A percentile compares a stretch with the other conserved stretches of the same genome.
Evolutionary conservation across 92 coral and sea anemone species (phyloP).

Genomic region (Zoanthus gigantus): DNA sequence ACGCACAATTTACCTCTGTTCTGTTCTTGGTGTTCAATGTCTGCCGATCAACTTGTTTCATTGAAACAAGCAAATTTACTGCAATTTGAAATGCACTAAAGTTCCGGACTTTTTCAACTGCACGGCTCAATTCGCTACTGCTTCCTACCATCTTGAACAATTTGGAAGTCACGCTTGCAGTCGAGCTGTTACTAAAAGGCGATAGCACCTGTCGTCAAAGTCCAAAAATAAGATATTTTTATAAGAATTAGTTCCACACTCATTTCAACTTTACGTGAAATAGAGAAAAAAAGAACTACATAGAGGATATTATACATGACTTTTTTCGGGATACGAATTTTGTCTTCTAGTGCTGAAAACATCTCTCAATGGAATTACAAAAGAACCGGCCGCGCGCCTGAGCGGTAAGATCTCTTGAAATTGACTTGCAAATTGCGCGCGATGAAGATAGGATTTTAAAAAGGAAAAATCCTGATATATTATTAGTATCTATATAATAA

Average conservation of each 20-base stretch:
- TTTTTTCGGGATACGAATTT: too few relatives aligned
- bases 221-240: neutral
- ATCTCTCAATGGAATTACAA: too few relatives aligned
- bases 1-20: neutral
- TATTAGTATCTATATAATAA: too few relatives aligned
- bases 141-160: constrained; percentile 23
- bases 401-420: too few relatives aligned
- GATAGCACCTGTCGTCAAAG: neutral
- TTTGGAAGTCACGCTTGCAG: neutral
- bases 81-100: constrained; percentile 19
- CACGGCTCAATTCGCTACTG: constrained; percentile 4
- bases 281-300: neutral
- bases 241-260: neutral
- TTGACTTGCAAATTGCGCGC: too few relatives aligned
- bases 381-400: too few relatives aligned
- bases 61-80: constrained; percentile 18
- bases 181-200: constrained; percentile 5
- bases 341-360: too few relatives aligned
- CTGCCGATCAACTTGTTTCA: neutral
- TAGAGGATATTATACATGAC: neutral
- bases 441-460: too few relatives aligned
- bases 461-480: too few relatives aligned
- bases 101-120: neutral
- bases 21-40: neutral
- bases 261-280: neutral